Conservation (phyloP, 2,888 invertebrate genomes). For the Caenorhabditis virilis region DNA sequence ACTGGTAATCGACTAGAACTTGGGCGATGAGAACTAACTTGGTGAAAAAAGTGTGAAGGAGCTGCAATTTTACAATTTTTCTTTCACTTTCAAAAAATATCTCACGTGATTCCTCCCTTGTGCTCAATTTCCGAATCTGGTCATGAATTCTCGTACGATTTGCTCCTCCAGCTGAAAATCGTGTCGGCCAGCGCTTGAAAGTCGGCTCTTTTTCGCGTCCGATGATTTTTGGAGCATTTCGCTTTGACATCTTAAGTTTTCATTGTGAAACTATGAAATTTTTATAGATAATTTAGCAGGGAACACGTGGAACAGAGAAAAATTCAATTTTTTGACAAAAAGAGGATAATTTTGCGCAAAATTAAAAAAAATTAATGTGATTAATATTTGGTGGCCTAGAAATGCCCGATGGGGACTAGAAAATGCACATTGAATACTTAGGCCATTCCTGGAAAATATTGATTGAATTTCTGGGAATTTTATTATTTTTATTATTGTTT, state of each 20-base stretch:
- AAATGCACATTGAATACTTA: no score
- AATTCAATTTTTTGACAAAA: no score
- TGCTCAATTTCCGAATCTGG: conserved; percentile 6
- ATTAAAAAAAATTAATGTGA: no score
- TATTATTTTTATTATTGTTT: no score
- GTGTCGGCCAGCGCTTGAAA: conserved; percentile 8
- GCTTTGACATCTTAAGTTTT: background rate
- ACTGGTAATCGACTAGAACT: conserved; percentile 1
- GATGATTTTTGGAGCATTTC: background rate
- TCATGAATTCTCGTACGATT: conserved; percentile 26
- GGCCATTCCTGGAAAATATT: no score
- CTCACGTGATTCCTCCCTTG: background rate
- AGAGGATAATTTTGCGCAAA: no score
- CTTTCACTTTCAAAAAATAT: no score
- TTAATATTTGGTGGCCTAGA: no score
- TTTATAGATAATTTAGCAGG: background rate
- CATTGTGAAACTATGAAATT: background rate
- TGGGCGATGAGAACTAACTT: background rate
- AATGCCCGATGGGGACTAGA: no score
- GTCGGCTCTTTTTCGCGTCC: background rate
- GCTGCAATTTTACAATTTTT: conserved; percentile 5
- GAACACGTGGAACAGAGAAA: no score
- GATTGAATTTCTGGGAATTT: no score
- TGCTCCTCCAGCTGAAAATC: conserved; percentile 31
- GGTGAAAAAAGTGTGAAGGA: conserved; percentile 12